phyloP scores from a whole-genome alignment of 2,888 invertebrate genomes.

The Ditula angustiorana region DNA sequence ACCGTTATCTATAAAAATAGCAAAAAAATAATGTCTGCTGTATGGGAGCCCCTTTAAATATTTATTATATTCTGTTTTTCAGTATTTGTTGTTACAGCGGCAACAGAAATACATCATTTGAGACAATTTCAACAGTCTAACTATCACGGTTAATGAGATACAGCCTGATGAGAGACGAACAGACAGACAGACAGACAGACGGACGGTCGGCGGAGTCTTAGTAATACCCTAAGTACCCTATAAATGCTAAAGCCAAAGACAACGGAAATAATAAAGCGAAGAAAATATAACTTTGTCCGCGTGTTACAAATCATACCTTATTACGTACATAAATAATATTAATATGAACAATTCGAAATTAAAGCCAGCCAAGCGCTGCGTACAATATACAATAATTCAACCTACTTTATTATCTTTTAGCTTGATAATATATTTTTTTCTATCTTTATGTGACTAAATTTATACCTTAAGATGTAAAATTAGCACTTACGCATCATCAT shows the following conservation, averaged over 20 bases:
- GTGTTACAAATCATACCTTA: conserved; percentile 39
- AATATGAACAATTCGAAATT: conserved; percentile 60
- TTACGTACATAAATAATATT: conserved; percentile 55
- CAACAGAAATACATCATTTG: too few species aligned
- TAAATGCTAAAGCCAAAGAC: background rate
- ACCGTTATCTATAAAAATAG: too few species aligned
- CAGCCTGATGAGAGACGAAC: too few species aligned
- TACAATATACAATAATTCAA: conserved; percentile 66
- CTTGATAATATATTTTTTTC: conserved; percentile 4
- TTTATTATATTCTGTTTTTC: too few species aligned
- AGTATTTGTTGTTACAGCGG: too few species aligned
- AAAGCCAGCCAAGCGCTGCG: conserved; percentile 59
- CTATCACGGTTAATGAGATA: too few species aligned
- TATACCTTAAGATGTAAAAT: background rate
- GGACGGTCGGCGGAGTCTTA: too few species aligned
- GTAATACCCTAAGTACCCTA: too few species aligned
- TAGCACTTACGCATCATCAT: background rate
- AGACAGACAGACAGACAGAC: too few species aligned
- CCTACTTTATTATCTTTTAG: conserved; percentile 55
- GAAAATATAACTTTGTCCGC: conserved; percentile 11
- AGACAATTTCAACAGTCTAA: too few species aligned
- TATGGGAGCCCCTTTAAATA: too few species aligned
- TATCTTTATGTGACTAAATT: conserved; percentile 4
- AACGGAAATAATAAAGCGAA: background rate
- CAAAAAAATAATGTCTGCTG: too few species aligned